A percentile compares a stretch with the other conserved stretches of the same genome.
phyloP scores from a whole-genome alignment of 2,113 vertebrate genomes.

The Perognathus longimembris region DNA sequence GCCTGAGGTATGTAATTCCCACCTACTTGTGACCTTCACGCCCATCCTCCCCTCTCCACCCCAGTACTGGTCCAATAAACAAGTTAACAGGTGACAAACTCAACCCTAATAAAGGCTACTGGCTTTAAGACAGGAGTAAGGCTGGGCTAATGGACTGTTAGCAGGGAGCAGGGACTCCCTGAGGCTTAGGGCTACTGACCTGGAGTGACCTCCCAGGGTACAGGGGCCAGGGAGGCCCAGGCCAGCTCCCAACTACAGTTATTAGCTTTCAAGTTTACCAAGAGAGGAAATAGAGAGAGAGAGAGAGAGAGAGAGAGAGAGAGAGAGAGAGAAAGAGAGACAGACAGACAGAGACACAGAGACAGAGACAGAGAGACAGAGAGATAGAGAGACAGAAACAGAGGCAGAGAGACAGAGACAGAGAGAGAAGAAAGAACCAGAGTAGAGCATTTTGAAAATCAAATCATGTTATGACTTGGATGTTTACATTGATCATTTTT shows the following conservation, averaged over 20 bases:
- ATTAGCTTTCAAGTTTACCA: neutral
- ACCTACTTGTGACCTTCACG: conserved; percentile 79
- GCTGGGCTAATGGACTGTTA: conserved; percentile 66
- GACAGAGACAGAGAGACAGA: neutral
- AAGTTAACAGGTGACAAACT: conserved; percentile 80
- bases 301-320: neutral
- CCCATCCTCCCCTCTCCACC: conserved; percentile 43
- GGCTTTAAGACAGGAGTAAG: conserved; percentile 60
- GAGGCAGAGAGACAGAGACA: neutral
- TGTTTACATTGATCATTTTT: neutral
- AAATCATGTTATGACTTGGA: neutral
- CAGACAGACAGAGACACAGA: neutral
- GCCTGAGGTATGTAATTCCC: conserved; percentile 79
- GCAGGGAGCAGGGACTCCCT: conserved; percentile 41
- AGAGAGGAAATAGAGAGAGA: too few relatives aligned
- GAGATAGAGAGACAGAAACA: neutral
- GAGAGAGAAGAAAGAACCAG: neutral
- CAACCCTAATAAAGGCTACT: conserved; percentile 66
- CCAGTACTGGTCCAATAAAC: conserved; percentile 72
- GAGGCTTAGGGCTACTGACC: conserved; percentile 33
- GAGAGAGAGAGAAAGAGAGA: neutral
- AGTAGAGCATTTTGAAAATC: neutral
- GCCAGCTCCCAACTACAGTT: neutral
- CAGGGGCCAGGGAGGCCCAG: neutral
- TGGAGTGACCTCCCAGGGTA: conserved; percentile 47